These are phyloP conservation scores for Pseudomyrmex flavicornis DNA, from an alignment of 1,140 invertebrate genomes.

Conservation along the genomic window DNA sequence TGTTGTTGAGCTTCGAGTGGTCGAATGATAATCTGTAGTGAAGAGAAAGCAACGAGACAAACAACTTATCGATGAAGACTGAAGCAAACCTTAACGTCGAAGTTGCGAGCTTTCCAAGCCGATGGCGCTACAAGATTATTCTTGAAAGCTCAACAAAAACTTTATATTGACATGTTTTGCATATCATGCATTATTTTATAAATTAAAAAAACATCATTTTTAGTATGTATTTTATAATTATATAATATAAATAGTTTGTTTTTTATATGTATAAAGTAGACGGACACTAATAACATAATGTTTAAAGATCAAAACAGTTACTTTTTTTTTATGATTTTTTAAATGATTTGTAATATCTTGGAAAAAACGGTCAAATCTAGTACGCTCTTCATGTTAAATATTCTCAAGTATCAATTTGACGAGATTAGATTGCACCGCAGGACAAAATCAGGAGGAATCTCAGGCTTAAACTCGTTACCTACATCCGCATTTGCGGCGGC, in stretches of 20 bases:
- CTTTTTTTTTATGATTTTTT: not conserved
- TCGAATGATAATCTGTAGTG: constrained; percentile 29
- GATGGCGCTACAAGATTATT: constrained; percentile 63
- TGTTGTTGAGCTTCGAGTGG: too few species aligned
- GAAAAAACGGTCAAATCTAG: not conserved
- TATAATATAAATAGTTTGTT: too few species aligned
- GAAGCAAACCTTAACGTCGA: not conserved
- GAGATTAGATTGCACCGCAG: not conserved
- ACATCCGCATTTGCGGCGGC: constrained; percentile 32
- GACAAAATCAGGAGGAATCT: constrained; percentile 15
- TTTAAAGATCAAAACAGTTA: not conserved
- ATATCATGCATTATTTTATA: too few species aligned
- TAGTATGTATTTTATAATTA: not conserved
- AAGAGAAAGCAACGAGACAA: not conserved
- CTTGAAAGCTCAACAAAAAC: constrained; percentile 2
- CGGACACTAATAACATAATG: too few species aligned
- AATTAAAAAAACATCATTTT: not conserved
- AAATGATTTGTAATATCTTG: not conserved
- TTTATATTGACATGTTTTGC: not conserved
- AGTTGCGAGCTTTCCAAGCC: constrained; percentile 21
- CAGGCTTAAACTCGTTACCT: constrained; percentile 33
- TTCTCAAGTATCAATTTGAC: not conserved
- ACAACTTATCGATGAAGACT: constrained; percentile 59
- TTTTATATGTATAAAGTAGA: too few species aligned
- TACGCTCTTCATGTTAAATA: not conserved